Base-by-base conservation (phyloP, 2,888 invertebrate genomes). In the Tetanocera ferruginea region DNA sequence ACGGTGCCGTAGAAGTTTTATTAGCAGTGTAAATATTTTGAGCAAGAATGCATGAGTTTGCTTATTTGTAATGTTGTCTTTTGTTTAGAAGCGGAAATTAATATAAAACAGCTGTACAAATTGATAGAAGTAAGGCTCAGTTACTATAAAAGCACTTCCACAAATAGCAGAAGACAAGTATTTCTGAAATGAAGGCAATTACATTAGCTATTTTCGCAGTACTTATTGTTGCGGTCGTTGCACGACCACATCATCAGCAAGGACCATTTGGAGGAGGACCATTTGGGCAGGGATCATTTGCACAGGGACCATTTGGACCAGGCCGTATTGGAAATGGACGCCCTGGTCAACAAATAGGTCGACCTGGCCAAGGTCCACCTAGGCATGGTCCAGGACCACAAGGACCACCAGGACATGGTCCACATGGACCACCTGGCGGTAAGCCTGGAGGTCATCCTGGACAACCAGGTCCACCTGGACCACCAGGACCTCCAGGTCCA, bases 151-250 rank as follows among this genome's bases (percentile, higher is more conserved):
- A 43, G 43, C 43, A 14, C 9, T 6, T 11, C 2, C 11, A 43
- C 43, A 43, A 43, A 43, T 14, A 11, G 43, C 43, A 43, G 6
- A 14, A 43, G 43, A 43, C 14, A 43, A 43, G 43, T 43, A 43
- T 43, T 43, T 43, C 43, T 43, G 11, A 43, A 43, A 83, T 84
- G 83, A 81, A 79, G 80, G 64, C 80, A 34, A 69, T 82, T 37
- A 82, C 84, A 49, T 28, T 83, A 74, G 79, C 67, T 64, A 57
- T 84, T 23, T 84, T 84, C 11, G 79, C 81, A 5, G 31, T 84
- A 9, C 73, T 83, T n/a, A 34, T 82, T 43, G 80, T 79, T 9
- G 67, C 78, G 60, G 84, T 84, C 8, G 34, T 79, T 51, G 84
- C 83, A 8, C 80, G 34, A 19, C 76, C 69, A 28, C 77, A 4